Conservation (phyloP, 2,888 invertebrate genomes). For the Perithous albicinctus region DNA sequence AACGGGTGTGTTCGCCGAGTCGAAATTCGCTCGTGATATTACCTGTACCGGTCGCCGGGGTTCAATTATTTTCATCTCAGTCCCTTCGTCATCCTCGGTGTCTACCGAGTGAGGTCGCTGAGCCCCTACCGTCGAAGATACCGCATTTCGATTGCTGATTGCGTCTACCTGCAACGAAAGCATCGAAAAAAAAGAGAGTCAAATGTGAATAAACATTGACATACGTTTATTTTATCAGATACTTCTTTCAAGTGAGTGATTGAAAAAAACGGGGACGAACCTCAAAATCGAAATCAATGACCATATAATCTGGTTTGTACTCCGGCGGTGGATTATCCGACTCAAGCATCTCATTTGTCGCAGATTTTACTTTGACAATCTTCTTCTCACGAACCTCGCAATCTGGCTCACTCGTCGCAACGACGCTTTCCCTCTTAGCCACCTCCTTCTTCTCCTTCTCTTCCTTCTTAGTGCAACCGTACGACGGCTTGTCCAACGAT, state of each 20-base stretch:
- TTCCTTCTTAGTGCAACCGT: constrained; percentile 77
- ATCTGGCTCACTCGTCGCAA: constrained; percentile 75
- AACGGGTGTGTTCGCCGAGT: constrained; percentile 80
- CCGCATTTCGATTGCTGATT: constrained; percentile 78
- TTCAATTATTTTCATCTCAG: constrained; percentile 84
- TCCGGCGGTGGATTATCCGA: constrained; percentile 82
- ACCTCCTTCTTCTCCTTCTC: constrained; percentile 80
- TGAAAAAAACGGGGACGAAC: constrained; percentile 72
- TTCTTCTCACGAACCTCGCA: constrained; percentile 66
- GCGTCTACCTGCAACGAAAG: constrained; percentile 76
- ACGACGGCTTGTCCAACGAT: constrained; percentile 81
- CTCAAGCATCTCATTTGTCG: constrained; percentile 83
- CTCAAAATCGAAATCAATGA: constrained; percentile 85
- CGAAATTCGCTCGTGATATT: constrained; percentile 81
- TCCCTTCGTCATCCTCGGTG: constrained; percentile 82
- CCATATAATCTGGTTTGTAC: constrained; percentile 84
- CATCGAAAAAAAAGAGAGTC: not conserved
- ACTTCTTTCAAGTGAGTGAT: not conserved
- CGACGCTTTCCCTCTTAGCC: constrained; percentile 71
- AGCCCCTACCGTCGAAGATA: constrained; percentile 76
- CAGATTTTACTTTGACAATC: constrained; percentile 72
- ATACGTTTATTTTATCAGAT: not conserved
- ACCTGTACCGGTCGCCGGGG: constrained; percentile 80
- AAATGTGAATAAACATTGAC: not conserved
- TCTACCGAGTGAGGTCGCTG: constrained; percentile 79